Conservation (phyloP, 2,797 vertebrate species). For the Apodemus agrarius region DNA sequence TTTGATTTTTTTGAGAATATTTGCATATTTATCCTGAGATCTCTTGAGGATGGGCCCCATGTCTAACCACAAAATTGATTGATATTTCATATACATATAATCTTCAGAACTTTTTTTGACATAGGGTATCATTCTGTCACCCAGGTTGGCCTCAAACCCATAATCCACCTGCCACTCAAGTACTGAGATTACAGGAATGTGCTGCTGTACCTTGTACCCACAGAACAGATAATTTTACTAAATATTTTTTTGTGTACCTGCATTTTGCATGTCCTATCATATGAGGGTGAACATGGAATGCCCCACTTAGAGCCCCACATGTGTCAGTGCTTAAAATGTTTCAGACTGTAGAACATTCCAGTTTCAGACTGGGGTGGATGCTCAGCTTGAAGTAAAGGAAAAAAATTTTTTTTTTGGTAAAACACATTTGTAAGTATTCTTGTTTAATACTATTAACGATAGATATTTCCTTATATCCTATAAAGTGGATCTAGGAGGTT, state of each 20-base stretch:
- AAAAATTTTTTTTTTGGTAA: constrained; percentile 4
- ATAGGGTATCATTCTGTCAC: not conserved
- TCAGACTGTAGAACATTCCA: not conserved
- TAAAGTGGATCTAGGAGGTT: not conserved
- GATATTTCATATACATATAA: not conserved
- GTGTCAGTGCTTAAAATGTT: not conserved
- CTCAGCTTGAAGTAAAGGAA: not conserved
- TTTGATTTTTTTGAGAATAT: not conserved
- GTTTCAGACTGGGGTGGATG: not conserved
- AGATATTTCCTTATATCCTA: not conserved
- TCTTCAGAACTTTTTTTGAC: not conserved
- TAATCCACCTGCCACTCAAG: not conserved
- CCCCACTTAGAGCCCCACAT: not conserved
- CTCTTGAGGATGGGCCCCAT: not conserved
- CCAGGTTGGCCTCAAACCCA: not conserved
- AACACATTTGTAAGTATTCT: not conserved
- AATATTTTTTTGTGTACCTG: not conserved
- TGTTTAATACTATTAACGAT: not conserved
- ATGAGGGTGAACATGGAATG: not conserved
- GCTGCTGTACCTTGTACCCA: not conserved
- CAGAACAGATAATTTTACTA: not conserved
- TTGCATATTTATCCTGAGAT: not conserved
- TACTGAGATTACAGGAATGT: not conserved
- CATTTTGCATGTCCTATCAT: not conserved
- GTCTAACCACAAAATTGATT: not conserved